Evolutionary conservation across 2,888 invertebrate species (phyloP).

Genomic region (Cephus runcator): DNA sequence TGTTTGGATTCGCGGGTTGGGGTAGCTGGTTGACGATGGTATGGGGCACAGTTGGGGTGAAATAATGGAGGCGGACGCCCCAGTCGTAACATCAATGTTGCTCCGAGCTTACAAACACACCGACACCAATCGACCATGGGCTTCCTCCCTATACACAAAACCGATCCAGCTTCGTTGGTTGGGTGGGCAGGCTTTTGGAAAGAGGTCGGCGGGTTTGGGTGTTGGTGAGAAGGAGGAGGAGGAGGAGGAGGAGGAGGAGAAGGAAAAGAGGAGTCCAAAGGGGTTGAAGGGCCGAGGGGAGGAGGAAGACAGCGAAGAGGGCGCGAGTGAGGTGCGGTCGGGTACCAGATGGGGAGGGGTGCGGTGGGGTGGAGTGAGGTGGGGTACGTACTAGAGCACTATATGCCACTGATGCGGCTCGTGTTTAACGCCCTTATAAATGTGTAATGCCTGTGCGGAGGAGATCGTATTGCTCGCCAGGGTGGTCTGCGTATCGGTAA

Average conservation of each 20-base stretch:
- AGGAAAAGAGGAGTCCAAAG: conserved; percentile 13
- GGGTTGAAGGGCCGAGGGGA: neutral
- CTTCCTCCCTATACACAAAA: conserved; percentile 44
- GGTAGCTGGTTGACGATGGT: neutral
- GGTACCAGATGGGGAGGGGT: neutral
- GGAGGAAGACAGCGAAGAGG: neutral
- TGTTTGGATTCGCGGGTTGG: conserved; percentile 30
- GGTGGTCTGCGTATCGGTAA: conserved; percentile 55
- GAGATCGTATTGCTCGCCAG: conserved; percentile 31
- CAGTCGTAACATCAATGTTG: conserved; percentile 52
- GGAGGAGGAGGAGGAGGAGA: conserved; percentile 16
- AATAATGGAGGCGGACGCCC: conserved; percentile 52
- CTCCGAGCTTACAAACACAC: conserved; percentile 47
- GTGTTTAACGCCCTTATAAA: conserved; percentile 55
- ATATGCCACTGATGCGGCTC: conserved; percentile 42
- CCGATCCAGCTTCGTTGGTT: conserved; percentile 37
- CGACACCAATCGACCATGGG: conserved; percentile 51
- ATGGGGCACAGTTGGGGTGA: conserved; percentile 30
- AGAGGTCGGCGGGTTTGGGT: conserved; percentile 9
- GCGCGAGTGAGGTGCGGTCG: neutral
- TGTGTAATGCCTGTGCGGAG: conserved; percentile 47
- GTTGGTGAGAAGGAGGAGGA: conserved; percentile 12
- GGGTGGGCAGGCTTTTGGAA: conserved; percentile 15
- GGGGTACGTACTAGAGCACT: conserved; percentile 19
- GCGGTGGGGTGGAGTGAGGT: neutral